Evolutionary conservation across 2,113 vertebrate genomes (phyloP).

Genomic region (Channa maculata): DNA sequence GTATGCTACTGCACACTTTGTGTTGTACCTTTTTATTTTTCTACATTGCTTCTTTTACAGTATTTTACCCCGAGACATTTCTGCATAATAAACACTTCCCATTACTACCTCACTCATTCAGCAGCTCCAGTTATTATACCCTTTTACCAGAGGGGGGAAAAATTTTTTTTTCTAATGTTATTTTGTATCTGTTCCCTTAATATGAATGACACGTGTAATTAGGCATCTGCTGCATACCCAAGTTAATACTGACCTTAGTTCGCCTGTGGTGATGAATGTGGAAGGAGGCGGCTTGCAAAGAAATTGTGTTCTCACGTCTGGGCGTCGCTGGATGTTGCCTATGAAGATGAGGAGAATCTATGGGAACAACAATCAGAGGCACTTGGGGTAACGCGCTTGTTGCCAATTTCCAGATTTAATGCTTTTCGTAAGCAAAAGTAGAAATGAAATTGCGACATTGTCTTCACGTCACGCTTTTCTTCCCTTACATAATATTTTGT

Average conservation of each 20-base stretch:
- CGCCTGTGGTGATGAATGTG: constrained; percentile 42
- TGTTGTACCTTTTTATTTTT: constrained; percentile 12
- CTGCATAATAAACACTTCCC: constrained; percentile 30
- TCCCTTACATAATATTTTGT: too few species aligned
- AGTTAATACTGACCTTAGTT: constrained; percentile 25
- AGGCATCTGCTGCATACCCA: constrained; percentile 24
- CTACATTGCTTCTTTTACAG: constrained; percentile 1
- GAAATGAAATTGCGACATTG: not conserved
- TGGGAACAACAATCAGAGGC: constrained; percentile 25
- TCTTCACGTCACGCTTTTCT: not conserved
- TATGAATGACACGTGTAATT: constrained; percentile 35
- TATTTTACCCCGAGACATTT: not conserved
- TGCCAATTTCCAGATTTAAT: constrained; percentile 7
- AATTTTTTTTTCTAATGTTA: constrained; percentile 27
- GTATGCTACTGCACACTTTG: constrained; percentile 17
- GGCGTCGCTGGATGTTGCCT: constrained; percentile 34
- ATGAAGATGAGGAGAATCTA: constrained; percentile 27
- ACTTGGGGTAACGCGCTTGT: not conserved
- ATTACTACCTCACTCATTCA: constrained; percentile 64
- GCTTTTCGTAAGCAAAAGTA: not conserved
- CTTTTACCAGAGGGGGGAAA: not conserved
- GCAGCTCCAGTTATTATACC: constrained; percentile 10
- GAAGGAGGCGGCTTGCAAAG: constrained; percentile 27
- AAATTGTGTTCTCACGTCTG: constrained; percentile 25
- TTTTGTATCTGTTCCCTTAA: constrained; percentile 7